Percentiles rank a stretch among this genome's conserved stretches.
These are phyloP conservation scores for Pelagia noctiluca DNA, from an alignment of 30 jellyfish, hydroid and myxozoan species.

Conservation along the genomic window DNA sequence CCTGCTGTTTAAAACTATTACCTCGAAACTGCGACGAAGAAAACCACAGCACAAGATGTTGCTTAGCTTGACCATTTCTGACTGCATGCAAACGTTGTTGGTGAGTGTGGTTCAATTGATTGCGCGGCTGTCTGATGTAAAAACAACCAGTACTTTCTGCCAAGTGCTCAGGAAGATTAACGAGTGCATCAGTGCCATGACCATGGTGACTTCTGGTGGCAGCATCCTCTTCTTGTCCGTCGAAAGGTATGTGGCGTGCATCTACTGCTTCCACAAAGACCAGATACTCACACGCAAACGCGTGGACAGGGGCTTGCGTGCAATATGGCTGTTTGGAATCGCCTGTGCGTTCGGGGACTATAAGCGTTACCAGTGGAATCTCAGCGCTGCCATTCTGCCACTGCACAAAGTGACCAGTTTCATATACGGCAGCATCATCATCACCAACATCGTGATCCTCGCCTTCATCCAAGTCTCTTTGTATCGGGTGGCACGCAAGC, in stretches of 20 bases:
- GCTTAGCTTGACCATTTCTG: neutral
- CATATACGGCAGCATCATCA: neutral
- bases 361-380: neutral
- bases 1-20: too few species aligned
- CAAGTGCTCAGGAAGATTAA: neutral
- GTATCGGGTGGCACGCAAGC: neutral
- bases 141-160: neutral
- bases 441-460: neutral
- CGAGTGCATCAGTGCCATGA: neutral
- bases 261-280: neutral
- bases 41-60: neutral
- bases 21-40: neutral
- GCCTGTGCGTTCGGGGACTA: neutral
- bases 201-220: neutral
- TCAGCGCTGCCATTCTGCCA: neutral
- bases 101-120: neutral
- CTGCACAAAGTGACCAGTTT: neutral
- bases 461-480: neutral
- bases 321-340: neutral
- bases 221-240: too few species aligned
- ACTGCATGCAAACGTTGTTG: neutral
- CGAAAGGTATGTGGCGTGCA: neutral
- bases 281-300: neutral
- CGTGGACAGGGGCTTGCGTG: neutral
- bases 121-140: neutral